phyloP scores from a whole-genome alignment of 2,888 invertebrate genomes.

The Acanthosepion esculentum region DNA sequence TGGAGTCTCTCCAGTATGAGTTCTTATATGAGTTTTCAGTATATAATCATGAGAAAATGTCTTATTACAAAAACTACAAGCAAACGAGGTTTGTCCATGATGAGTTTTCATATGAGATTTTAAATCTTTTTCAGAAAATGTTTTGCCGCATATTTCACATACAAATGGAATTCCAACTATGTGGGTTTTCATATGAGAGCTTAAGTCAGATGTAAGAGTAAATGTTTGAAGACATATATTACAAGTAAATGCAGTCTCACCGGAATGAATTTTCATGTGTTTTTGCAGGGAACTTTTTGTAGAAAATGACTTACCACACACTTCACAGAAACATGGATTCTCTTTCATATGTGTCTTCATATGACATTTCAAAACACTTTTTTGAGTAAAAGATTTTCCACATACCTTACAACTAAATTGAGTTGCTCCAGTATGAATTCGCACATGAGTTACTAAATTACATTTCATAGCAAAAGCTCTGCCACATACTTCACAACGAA shows the following conservation, averaged over 20 bases:
- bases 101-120: neutral
- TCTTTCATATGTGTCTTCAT: neutral
- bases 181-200: conserved; percentile 79
- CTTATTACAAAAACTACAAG: conserved; percentile 47
- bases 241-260: conserved; percentile 74
- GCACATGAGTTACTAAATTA: neutral
- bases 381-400: conserved; percentile 50
- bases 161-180: conserved; percentile 72
- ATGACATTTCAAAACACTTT: conserved; percentile 46
- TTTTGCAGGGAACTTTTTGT: neutral
- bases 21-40: conserved; percentile 36
- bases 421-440: conserved; percentile 47
- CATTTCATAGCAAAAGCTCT: neutral
- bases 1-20: conserved; percentile 46
- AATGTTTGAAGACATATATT: conserved; percentile 71
- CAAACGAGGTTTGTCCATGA: no score
- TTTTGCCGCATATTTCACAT: conserved; percentile 68
- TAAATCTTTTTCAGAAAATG: conserved; percentile 38
- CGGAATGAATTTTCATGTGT: conserved; percentile 75
- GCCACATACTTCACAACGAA: neutral
- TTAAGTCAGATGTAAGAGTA: conserved; percentile 71
- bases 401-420: conserved; percentile 50
- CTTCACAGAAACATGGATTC: neutral
- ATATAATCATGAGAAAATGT: conserved; percentile 42
- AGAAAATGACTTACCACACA: conserved; percentile 39